These are phyloP conservation scores for Dreissena rostriformis DNA, from an alignment of 1,140 invertebrate genomes.

Conservation along the genomic window DNA sequence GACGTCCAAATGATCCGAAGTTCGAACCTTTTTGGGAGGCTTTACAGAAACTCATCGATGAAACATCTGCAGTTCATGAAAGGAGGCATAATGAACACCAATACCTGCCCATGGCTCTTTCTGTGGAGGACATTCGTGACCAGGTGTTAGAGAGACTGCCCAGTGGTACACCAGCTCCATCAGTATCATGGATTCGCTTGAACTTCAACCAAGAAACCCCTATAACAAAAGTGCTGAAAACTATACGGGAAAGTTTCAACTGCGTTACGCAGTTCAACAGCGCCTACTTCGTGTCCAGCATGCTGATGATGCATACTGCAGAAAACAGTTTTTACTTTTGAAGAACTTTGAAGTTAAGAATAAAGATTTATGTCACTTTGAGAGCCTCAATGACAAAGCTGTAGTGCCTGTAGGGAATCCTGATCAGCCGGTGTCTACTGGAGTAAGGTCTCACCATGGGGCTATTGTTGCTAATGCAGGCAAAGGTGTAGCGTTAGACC, in stretches of 20 bases:
- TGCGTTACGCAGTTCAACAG: conserved; percentile 48
- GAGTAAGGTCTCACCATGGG: conserved; percentile 4
- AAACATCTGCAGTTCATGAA: conserved; percentile 42
- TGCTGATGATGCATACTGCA: conserved; percentile 11
- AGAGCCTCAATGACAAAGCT: conserved; percentile 13
- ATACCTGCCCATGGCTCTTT: conserved; percentile 27
- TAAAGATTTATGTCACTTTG: too few relatives aligned
- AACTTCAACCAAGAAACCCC: conserved; percentile 31
- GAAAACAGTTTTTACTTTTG: conserved; percentile 1
- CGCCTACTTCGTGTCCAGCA: conserved; percentile 41
- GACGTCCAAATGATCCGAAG: conserved; percentile 6
- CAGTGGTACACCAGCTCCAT: conserved; percentile 36
- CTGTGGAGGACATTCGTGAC: conserved; percentile 25
- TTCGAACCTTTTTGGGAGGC: conserved; percentile 30
- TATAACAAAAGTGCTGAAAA: conserved; percentile 22
- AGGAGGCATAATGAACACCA: conserved; percentile 24
- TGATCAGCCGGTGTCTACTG: neutral
- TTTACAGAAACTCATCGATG: neutral
- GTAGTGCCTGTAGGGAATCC: conserved; percentile 1
- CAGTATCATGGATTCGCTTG: conserved; percentile 20
- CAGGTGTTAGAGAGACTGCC: conserved; percentile 17
- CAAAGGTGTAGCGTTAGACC: neutral
- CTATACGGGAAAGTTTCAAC: conserved; percentile 34
- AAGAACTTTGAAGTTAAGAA: conserved; percentile 11
- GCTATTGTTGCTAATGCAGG: neutral